Evolutionary conservation across 2,797 vertebrate genomes (phyloP), one percentile per base, ranked within the genome.

Genomic region (Phrynocephalus vlangalii): DNA sequence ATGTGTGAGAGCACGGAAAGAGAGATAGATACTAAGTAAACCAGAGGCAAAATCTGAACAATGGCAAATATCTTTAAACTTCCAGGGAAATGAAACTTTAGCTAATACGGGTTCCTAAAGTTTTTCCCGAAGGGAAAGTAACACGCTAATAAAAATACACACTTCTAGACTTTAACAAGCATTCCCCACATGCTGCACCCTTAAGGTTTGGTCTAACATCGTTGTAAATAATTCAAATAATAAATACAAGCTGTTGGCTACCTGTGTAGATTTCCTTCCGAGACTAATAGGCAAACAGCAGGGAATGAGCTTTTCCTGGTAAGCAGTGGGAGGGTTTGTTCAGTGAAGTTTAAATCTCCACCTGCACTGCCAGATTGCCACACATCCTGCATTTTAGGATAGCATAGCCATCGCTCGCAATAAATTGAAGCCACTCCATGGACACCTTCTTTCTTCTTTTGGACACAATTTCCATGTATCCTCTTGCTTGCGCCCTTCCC

Each of bases 391-490:
- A 0, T 89, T 84, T 68, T 3, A 68, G 73, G 75, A 89, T 90
- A 90, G 90, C 83, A 90, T 85, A 85, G 38, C 22, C 22, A 10
- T 88, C 84, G 79, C 82, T 81, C 88, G 18, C 38, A 87, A 30
- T 87, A 91, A 92, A 90, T 94, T 89, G 84, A 83, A 85, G 73
- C 79, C 89, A 44, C 82, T 92, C 44, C 63, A 30, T 90, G 67
- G 90, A 68, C 86, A 89, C 91, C 80, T 16, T 90, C n/a, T 90
- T 92, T 91, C 91, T 91, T 91, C 94, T 85, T 44, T 89, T 83
- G 22, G 0, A 89, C 88, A 71, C 76, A 84, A 90, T 92, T 92
- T 80, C 82, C 63, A 93, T 92, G 44, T 79, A 85, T 91, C 72
- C 63, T 93, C 89, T 82, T 84, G 28, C 83, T 88, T n/a, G 78